These are phyloP conservation scores for Teleogryllus oceanicus DNA, from an alignment of 2,888 invertebrate genomes.

Conservation along the genomic window DNA sequence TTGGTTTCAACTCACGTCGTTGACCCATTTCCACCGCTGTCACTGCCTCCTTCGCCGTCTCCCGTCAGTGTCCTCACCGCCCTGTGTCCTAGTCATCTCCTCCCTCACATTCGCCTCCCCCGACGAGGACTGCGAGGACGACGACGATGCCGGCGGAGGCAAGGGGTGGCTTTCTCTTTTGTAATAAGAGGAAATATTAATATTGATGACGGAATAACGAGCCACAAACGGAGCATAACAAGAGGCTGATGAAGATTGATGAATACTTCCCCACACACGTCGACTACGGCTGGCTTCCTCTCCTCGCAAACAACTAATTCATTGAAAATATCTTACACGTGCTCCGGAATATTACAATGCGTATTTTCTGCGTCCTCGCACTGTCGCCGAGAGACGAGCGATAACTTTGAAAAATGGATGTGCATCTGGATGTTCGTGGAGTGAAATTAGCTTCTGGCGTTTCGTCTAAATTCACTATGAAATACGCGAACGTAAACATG, in stretches of 20 bases:
- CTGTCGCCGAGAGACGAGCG: not conserved
- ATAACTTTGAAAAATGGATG: not conserved
- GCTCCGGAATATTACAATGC: not conserved
- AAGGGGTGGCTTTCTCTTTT: not conserved
- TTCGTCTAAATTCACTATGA: too few species aligned
- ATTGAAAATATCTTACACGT: not conserved
- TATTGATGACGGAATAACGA: constrained; percentile 18
- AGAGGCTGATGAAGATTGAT: constrained; percentile 18
- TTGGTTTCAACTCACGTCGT: not conserved
- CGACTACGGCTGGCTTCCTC: not conserved
- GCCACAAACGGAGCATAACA: constrained; percentile 18
- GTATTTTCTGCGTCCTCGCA: not conserved
- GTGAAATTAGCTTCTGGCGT: not conserved
- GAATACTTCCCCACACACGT: constrained; percentile 1
- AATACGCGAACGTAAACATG: too few species aligned
- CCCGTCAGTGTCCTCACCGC: too few species aligned
- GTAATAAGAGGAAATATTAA: constrained; percentile 18
- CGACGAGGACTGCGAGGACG: not conserved
- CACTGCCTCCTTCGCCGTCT: not conserved
- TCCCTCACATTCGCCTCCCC: too few species aligned
- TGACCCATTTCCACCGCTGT: not conserved
- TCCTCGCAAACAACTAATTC: constrained; percentile 18
- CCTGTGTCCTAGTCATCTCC: too few species aligned
- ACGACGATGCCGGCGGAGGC: not conserved
- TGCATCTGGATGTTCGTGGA: not conserved